phyloP scores from a whole-genome alignment of 2,888 invertebrate genomes.

The Glaucopsyche alexis region DNA sequence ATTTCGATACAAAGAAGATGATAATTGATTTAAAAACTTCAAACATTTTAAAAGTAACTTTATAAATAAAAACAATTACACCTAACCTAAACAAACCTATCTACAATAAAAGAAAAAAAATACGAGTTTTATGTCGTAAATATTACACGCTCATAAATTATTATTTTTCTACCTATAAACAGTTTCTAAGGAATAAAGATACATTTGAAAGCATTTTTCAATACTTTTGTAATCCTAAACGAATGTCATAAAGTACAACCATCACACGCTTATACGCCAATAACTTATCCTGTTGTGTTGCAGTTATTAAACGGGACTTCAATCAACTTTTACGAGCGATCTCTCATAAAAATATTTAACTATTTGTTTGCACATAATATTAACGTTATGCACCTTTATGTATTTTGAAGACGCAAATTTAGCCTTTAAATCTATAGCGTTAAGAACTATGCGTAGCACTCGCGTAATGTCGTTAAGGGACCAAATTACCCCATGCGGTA shows the following conservation, averaged over 20 bases:
- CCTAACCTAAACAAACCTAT: too few species aligned
- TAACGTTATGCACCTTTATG: conserved; percentile 59
- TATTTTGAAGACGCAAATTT: conserved; percentile 42
- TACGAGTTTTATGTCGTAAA: background rate
- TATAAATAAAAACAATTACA: background rate
- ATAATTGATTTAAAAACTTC: background rate
- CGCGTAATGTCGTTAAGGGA: conserved; percentile 16
- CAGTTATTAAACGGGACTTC: conserved; percentile 63
- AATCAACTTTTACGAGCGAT: conserved; percentile 76
- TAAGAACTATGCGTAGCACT: conserved; percentile 39
- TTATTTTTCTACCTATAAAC: background rate
- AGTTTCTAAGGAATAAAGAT: conserved; percentile 25
- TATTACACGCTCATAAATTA: background rate
- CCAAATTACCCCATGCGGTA: conserved; percentile 35
- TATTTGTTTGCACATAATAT: conserved; percentile 75
- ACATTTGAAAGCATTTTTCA: conserved; percentile 33
- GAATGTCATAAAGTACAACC: conserved; percentile 47
- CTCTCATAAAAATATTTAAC: conserved; percentile 77
- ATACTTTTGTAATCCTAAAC: conserved; percentile 45
- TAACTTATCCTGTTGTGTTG: conserved; percentile 55
- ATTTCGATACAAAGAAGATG: background rate
- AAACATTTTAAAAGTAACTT: background rate
- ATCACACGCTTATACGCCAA: conserved; percentile 50
- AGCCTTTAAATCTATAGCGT: conserved; percentile 38
- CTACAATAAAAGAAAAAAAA: too few species aligned